These are phyloP conservation scores for Acrossocheilus fasciatus DNA, from an alignment of 2,797 vertebrate genomes.

Conservation along the genomic window DNA sequence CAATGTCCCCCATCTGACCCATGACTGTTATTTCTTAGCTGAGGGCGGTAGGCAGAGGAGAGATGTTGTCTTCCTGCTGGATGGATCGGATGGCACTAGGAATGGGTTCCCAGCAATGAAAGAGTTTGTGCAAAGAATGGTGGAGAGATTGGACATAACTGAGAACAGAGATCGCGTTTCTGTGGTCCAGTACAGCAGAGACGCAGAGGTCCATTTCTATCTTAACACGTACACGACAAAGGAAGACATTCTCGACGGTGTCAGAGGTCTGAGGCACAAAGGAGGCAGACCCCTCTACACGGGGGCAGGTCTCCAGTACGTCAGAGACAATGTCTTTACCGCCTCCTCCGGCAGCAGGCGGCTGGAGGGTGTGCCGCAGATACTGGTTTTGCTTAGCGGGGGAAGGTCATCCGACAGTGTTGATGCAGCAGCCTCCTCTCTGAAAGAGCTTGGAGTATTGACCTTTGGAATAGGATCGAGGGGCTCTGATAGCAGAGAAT, in stretches of 20 bases:
- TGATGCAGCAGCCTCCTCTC: constrained; percentile 39
- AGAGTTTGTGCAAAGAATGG: too few relatives aligned
- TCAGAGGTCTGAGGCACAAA: too few relatives aligned
- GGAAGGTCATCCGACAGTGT: constrained; percentile 53
- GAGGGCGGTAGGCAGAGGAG: constrained; percentile 33
- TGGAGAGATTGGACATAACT: too few relatives aligned
- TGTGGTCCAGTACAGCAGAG: too few relatives aligned
- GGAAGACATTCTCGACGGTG: too few relatives aligned
- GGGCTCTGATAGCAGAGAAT: constrained; percentile 50
- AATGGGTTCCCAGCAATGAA: too few relatives aligned
- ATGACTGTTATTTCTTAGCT: not conserved
- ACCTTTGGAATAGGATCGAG: constrained; percentile 65
- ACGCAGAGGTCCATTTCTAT: too few relatives aligned
- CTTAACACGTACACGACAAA: too few relatives aligned
- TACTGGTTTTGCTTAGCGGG: constrained; percentile 53
- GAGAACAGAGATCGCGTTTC: too few relatives aligned
- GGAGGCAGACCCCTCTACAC: too few relatives aligned
- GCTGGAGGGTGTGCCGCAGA: constrained; percentile 44
- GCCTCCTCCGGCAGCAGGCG: constrained; percentile 7
- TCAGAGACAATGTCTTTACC: constrained; percentile 57
- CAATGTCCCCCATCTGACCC: not conserved
- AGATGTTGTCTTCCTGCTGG: constrained; percentile 88
- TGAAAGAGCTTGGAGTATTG: constrained; percentile 54
- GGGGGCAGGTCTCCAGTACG: constrained; percentile 76
- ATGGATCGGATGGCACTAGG: constrained; percentile 75